Evolutionary conservation across 2,113 vertebrate genomes (phyloP), one percentile per base, ranked within the genome.

Genomic region (Guaruba guarouba): DNA sequence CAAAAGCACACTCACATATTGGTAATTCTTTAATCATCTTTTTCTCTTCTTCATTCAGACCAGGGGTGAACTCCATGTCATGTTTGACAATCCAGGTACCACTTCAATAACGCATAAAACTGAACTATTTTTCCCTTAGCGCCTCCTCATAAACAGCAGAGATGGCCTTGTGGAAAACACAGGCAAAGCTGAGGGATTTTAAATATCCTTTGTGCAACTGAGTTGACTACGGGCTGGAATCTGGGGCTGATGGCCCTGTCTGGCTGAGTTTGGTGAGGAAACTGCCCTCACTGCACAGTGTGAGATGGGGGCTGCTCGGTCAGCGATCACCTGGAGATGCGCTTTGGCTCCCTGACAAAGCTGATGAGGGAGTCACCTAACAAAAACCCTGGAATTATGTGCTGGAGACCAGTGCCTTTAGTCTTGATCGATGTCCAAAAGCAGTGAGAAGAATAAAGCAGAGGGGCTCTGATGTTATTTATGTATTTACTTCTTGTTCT

Each of bases 141-240:
- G 24, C 15, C n/a, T 44, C 35, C 24, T 41, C 39, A 15, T 14
- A 33, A 88, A 35, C 3, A 71, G 61, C 35, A 67, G 89, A 54
- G 54, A 43, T 22, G 57, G 19, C 31, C 41, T 49, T 37, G 39
- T 35, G 35, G 74, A 54, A 88, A 75, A 57, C 69, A 79, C 8
- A 5, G 35, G n/a, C 33, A 20, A 71, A 62, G 29, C 44, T 44
- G 39, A 12, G 24, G 31, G 57, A 24, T 76, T 35, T 76, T 14
- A 2, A 27, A 67, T 23, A 4, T 4, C 1, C 0, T 41, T 35
- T 19, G 39, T 29, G 41, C 37, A 41, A 5, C 3, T 0, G 7
- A 44, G 43, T 23, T 49, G 12, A 15, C 37, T 24, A 4, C 29
- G 25, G 43, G 25, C 59, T 62, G 46, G 80, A 51, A 11, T 17